phyloP scores from a whole-genome alignment of 2,113 vertebrate species.

The Todiramphus chloris region DNA sequence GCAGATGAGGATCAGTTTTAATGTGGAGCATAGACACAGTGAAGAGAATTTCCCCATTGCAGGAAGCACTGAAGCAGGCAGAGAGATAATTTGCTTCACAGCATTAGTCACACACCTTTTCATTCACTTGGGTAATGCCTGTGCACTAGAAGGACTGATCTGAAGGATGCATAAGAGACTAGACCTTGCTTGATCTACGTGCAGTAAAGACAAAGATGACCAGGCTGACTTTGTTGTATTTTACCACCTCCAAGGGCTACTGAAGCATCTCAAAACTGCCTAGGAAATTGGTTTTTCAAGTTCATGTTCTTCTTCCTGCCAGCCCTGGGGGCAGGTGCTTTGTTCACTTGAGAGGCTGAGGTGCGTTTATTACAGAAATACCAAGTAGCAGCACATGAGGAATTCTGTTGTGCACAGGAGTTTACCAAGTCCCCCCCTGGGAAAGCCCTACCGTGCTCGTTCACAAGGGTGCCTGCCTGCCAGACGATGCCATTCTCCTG shows the following conservation, averaged over 20 bases:
- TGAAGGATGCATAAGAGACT: background rate
- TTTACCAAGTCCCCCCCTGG: background rate
- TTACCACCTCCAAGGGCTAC: background rate
- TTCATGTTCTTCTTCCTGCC: background rate
- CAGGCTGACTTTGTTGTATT: background rate
- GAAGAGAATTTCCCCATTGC: background rate
- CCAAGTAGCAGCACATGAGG: background rate
- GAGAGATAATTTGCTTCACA: background rate
- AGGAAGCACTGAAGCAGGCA: background rate
- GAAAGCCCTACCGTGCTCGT: background rate
- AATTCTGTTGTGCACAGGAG: background rate
- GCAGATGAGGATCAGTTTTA: background rate
- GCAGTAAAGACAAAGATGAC: background rate
- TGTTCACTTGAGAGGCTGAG: background rate
- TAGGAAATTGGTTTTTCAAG: background rate
- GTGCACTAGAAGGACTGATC: background rate
- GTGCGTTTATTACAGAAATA: background rate
- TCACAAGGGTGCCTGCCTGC: conserved; percentile 8
- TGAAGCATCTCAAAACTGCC: background rate
- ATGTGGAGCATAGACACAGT: background rate
- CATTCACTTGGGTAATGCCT: background rate
- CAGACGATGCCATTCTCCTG: conserved; percentile 26
- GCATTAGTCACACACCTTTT: background rate
- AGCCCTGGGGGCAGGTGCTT: background rate
- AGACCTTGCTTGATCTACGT: background rate